phyloP scores from a whole-genome alignment of 2,113 vertebrate species.

The Lasiurus borealis region DNA sequence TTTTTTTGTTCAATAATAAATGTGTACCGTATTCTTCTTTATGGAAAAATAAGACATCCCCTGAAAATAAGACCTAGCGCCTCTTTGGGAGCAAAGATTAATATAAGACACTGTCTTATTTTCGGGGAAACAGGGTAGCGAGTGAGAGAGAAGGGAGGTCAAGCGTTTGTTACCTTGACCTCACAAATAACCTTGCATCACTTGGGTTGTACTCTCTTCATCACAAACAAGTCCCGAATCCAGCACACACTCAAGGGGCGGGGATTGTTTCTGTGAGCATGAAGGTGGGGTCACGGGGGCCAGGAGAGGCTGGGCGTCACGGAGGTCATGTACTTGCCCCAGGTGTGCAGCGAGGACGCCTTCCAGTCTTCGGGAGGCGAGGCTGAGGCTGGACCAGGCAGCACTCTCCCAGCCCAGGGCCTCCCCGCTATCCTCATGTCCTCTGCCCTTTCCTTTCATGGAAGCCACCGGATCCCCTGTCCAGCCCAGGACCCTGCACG shows the following conservation, averaged over 20 bases:
- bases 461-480: background rate
- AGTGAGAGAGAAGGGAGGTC: background rate
- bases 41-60: too few relatives aligned
- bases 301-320: background rate
- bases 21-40: too few relatives aligned
- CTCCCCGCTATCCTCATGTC: background rate
- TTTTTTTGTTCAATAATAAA: too few relatives aligned
- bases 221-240: background rate
- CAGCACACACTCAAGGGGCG: background rate
- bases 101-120: too few relatives aligned
- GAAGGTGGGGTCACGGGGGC: background rate
- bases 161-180: background rate
- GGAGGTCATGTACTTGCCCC: background rate
- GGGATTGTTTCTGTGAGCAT: too few relatives aligned
- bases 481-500: background rate
- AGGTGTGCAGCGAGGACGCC: background rate
- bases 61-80: too few relatives aligned
- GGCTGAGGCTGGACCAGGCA: rapidly evolving
- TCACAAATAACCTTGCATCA: background rate
- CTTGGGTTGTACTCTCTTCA: background rate
- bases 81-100: too few relatives aligned
- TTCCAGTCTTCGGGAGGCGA: background rate
- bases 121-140: background rate
- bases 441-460: background rate
- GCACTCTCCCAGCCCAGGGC: background rate